Evolutionary conservation across 2,113 vertebrate species (phyloP).

Genomic region (Coryphaenoides rupestris): DNA sequence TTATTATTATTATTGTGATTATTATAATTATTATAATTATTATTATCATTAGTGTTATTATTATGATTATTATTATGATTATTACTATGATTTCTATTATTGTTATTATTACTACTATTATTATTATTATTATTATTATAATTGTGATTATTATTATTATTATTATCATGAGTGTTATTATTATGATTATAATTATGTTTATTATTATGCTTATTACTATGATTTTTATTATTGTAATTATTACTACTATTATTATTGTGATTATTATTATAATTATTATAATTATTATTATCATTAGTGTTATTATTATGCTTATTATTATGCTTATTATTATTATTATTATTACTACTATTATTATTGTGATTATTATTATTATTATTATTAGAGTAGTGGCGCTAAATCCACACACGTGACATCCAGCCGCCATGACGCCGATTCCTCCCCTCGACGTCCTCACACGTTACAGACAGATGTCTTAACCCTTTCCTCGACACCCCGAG

Average conservation of each 20-base stretch:
- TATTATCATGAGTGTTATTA: conserved; percentile 15
- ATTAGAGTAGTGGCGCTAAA: conserved; percentile 49
- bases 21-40: neutral
- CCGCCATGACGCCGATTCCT: conserved; percentile 55
- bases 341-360: no score
- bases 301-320: no score
- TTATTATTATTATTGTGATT: no score
- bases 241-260: no score
- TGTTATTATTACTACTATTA: neutral
- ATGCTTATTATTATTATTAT: conserved; percentile 3
- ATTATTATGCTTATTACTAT: no score
- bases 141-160: no score
- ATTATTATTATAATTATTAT: no score
- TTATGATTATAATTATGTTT: no score
- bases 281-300: no score
- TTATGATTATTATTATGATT: no score
- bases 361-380: no score
- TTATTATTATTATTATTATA: no score
- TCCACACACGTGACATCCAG: conserved; percentile 60
- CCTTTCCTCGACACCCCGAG: conserved; percentile 50
- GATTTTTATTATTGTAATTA: conserved; percentile 36
- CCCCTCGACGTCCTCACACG: conserved; percentile 59
- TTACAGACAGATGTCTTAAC: conserved; percentile 58
- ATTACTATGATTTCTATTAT: conserved; percentile 9
- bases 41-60: neutral